Evolutionary conservation across 2,113 vertebrate genomes (phyloP), one percentile per base, ranked within the genome.

Genomic region (Hirundichthys speculiger): DNA sequence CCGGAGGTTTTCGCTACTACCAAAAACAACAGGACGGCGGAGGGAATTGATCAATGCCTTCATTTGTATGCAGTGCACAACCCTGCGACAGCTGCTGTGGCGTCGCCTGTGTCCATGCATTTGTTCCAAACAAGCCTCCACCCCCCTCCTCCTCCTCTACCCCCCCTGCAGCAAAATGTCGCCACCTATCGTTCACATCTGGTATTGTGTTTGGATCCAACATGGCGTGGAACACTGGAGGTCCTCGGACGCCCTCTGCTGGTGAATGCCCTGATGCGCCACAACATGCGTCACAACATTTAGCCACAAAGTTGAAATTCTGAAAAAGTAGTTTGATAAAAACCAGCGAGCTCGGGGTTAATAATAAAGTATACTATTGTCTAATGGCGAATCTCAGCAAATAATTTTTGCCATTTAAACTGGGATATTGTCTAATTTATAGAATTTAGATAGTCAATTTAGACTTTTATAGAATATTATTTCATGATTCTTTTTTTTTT

Each of bases 61-160:
- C 82, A 88, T 90, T 88, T 86, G 86, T 89, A 90, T 88, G 79
- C 87, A 4, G 52, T 18, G 65, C 87, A 73, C 81, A 83, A 50
- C 75, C 81, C 40, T 89, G 87, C 86, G 89, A 88, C 89, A 90
- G 87, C 86, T 88, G 89, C 86, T 83, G 69, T 54, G 42, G 77
- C 85, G 51, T 68, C 67, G 69, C 68, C 64, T 75, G 59, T 75
- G 45, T 81, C 75, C 83, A 78, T 65, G 49, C 42, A 51, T 83
- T 85, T 75, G 75, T 69, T 80, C 46, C 73, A 73, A 45, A 73
- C 60, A 40, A 41, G 21, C 61, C 15, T 38, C 18, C 52, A 7
- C 21, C n/a, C 22, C 21, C 11, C 2, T 19, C 52, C 16, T n/a
- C n/a, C n/a, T n/a, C n/a, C n/a, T n/a, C n/a, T n/a, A n/a, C n/a